Evolutionary conservation across 2,113 vertebrate species (phyloP).

Genomic region (Tympanuchus pallidicinctus): DNA sequence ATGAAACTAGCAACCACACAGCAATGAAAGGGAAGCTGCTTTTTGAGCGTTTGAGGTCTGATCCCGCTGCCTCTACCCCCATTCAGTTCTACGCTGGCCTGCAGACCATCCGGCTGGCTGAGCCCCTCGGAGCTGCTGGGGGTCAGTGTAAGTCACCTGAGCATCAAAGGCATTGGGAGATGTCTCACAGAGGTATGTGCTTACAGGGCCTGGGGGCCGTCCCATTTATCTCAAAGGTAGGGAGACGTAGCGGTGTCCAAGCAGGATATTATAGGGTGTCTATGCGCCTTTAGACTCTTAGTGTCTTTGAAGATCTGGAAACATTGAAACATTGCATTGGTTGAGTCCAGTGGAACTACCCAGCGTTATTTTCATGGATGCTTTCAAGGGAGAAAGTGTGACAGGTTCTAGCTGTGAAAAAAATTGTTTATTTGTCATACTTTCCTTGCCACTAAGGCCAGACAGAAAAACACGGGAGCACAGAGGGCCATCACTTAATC

Average conservation of each 20-base stretch:
- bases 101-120: background rate
- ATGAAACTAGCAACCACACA: background rate
- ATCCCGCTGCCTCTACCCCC: background rate
- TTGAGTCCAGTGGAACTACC: background rate
- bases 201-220: background rate
- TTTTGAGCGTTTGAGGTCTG: background rate
- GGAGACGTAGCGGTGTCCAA: background rate
- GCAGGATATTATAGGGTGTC: background rate
- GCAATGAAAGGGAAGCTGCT: background rate
- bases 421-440: background rate
- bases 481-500: background rate
- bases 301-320: background rate
- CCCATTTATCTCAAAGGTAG: background rate
- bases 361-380: background rate
- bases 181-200: background rate
- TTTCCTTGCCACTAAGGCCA: background rate
- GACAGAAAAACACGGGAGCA: accelerated
- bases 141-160: accelerated
- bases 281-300: background rate
- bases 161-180: accelerated
- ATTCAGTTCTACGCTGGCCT: background rate
- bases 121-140: background rate
- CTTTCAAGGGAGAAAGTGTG: background rate
- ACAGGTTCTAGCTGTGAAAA: background rate
- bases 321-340: background rate